Conservation (phyloP, 2,888 invertebrate genomes). For the Acronicta aceris region DNA sequence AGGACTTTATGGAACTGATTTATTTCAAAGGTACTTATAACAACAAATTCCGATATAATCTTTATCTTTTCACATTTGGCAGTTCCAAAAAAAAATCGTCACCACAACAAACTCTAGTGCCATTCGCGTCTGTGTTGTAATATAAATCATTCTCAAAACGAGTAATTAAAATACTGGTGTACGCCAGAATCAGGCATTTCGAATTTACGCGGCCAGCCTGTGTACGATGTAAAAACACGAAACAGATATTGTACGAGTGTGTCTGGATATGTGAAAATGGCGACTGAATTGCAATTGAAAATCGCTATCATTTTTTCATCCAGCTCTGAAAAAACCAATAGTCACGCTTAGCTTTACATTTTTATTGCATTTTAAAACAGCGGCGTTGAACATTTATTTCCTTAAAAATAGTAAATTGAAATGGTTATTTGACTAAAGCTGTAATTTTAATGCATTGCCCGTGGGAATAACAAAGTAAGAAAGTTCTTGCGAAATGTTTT, state of each 20-base stretch:
- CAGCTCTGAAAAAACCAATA: slow-evolving; percentile 40
- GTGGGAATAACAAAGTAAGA: too few species aligned
- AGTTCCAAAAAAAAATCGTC: slow-evolving; percentile 51
- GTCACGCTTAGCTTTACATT: slow-evolving; percentile 14
- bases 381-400: too few species aligned
- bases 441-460: too few species aligned
- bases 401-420: neutral
- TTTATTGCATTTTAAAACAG: neutral
- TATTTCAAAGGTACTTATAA: too few species aligned
- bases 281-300: slow-evolving; percentile 61
- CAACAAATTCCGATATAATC: too few species aligned
- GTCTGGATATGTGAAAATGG: slow-evolving; percentile 51
- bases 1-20: neutral
- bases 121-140: slow-evolving; percentile 64
- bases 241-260: slow-evolving; percentile 54
- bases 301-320: slow-evolving; percentile 42
- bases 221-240: slow-evolving; percentile 57
- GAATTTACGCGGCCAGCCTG: slow-evolving; percentile 72
- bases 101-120: slow-evolving; percentile 54
- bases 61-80: slow-evolving; percentile 1
- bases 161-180: slow-evolving; percentile 88
- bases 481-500: too few species aligned
- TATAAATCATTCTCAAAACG: slow-evolving; percentile 87
- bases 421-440: neutral
- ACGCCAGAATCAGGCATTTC: slow-evolving; percentile 84